Percentiles rank a stretch among this genome's conserved stretches.
These are phyloP conservation scores for Nansenia antarctica DNA, from an alignment of 2,113 vertebrate genomes.

Conservation along the genomic window DNA sequence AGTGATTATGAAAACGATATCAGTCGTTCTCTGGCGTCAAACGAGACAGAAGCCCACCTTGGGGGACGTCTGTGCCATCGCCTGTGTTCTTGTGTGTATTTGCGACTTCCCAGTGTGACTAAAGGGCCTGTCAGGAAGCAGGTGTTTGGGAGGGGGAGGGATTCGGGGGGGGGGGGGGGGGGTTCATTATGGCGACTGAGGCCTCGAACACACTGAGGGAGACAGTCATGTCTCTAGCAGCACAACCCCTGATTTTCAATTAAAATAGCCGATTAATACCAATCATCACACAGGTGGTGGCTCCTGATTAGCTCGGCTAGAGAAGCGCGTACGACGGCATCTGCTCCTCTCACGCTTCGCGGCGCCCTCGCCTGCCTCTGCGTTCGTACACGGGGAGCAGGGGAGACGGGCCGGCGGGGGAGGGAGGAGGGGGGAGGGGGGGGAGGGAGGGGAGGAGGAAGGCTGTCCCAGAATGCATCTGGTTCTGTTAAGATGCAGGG, in stretches of 20 bases:
- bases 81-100: too few relatives aligned
- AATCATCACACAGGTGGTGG: conserved; percentile 68
- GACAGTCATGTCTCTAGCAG: conserved; percentile 27
- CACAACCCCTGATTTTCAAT: conserved; percentile 64
- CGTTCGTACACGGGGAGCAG: conserved; percentile 3
- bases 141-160: conserved; percentile 21
- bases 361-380: conserved; percentile 8
- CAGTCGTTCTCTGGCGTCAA: background rate
- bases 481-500: too few relatives aligned
- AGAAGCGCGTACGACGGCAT: conserved; percentile 59
- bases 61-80: background rate
- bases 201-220: too few relatives aligned
- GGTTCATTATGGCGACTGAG: conserved; percentile 37
- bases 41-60: background rate
- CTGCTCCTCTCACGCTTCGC: conserved; percentile 48
- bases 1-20: background rate
- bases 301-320: conserved; percentile 62
- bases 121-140: conserved; percentile 41
- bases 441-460: background rate
- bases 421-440: conserved; percentile 12
- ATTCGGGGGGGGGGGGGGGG: too few relatives aligned
- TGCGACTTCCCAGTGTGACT: conserved; percentile 21
- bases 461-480: background rate
- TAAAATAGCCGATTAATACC: conserved; percentile 65
- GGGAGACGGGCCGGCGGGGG: background rate